Percentiles rank a stretch among this genome's conserved stretches.
Conservation (phyloP, 2,888 invertebrate species). For the Ectobius pallidus region DNA sequence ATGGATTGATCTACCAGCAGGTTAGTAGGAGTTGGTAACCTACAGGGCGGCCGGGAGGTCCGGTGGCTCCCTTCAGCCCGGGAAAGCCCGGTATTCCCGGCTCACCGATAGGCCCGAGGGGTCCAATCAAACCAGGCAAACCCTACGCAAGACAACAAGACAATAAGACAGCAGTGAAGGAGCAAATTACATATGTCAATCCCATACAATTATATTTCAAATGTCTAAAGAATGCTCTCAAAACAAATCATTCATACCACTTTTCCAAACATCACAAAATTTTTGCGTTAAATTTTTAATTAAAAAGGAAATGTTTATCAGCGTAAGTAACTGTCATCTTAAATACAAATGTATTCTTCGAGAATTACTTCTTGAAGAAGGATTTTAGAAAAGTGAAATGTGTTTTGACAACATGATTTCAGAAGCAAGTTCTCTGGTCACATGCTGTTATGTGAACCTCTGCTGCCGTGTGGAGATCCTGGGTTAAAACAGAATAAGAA, state of each 20-base stretch:
- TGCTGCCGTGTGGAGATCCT: background rate
- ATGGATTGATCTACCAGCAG: conserved; percentile 30
- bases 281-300: no score
- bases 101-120: conserved; percentile 54
- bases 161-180: background rate
- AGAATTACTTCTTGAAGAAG: no score
- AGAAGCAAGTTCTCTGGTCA: background rate
- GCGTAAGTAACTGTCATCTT: no score
- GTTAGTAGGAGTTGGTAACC: conserved; percentile 37
- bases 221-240: background rate
- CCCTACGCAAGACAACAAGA: conserved; percentile 50
- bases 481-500: background rate
- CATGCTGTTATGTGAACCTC: conserved; percentile 8
- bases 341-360: no score
- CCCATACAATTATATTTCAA: background rate
- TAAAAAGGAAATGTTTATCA: no score
- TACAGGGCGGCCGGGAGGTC: conserved; percentile 53
- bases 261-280: background rate
- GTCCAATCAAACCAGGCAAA: conserved; percentile 57
- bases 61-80: conserved; percentile 56
- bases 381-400: background rate
- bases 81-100: conserved; percentile 55
- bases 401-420: background rate
- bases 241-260: background rate
- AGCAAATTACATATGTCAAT: background rate